Percentiles rank a stretch among this genome's conserved stretches.
These are phyloP conservation scores for Coptotermes formosanus DNA, from an alignment of 1,140 invertebrate species.

Conservation along the genomic window DNA sequence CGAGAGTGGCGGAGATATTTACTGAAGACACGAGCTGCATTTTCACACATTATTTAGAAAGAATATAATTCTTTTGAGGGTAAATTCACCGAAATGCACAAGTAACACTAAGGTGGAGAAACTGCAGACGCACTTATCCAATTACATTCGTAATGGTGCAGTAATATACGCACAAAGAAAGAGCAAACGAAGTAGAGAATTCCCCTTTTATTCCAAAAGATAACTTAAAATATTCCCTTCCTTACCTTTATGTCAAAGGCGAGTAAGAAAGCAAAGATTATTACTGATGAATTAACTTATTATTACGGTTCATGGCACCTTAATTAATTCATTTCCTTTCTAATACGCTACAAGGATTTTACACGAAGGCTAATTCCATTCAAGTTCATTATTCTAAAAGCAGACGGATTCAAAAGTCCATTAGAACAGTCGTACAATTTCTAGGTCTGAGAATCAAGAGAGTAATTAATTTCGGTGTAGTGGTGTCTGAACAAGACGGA, in stretches of 20 bases:
- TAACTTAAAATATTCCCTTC: background rate
- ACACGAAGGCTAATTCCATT: background rate
- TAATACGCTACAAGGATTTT: background rate
- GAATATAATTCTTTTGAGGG: no score
- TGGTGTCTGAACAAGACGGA: no score
- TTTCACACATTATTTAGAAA: no score
- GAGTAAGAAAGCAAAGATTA: background rate
- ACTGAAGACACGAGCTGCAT: no score
- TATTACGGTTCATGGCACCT: background rate
- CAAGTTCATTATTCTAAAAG: background rate
- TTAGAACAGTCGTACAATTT: background rate
- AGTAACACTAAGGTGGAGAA: no score
- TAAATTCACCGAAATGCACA: no score
- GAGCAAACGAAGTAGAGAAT: no score
- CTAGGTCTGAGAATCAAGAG: background rate
- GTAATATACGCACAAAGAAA: no score
- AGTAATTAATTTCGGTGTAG: background rate
- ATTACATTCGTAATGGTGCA: no score
- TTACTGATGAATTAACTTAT: background rate
- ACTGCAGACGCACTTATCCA: no score
- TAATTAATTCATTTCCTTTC: slow-evolving; percentile 5
- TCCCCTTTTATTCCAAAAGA: background rate
- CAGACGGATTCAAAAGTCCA: background rate
- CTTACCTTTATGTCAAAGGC: background rate
- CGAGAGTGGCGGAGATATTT: no score